Percentiles rank a stretch among this genome's conserved stretches.
phyloP scores from a whole-genome alignment of 2,113 vertebrate genomes.

The Siphamia tubifer region DNA sequence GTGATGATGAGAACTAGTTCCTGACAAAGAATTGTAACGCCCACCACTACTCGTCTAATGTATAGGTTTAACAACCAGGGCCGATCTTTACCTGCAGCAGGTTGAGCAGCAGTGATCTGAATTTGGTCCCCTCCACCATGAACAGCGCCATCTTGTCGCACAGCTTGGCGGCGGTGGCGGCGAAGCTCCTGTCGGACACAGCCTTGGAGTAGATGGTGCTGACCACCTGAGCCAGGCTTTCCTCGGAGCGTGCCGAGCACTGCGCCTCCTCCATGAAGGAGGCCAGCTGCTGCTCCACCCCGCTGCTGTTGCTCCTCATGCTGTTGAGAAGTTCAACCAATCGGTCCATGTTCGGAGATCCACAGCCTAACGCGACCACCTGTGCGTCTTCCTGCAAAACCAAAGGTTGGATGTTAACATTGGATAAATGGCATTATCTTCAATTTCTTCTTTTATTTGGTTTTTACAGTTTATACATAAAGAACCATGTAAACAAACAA shows the following conservation, averaged over 20 bases:
- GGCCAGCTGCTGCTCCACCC: conserved; percentile 90
- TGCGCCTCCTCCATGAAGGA: conserved; percentile 98
- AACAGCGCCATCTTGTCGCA: conserved; percentile 98
- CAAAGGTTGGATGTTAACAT: background rate
- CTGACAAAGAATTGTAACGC: too few species aligned
- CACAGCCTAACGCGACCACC: conserved; percentile 65
- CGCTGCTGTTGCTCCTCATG: conserved; percentile 95
- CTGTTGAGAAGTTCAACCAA: conserved; percentile 94
- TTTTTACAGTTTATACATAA: too few species aligned
- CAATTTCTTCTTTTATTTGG: too few species aligned
- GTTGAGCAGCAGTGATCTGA: conserved; percentile 95
- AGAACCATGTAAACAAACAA: too few species aligned
- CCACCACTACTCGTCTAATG: too few species aligned
- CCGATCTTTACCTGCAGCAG: conserved; percentile 91
- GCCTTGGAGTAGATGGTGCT: conserved; percentile 93
- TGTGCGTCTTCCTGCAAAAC: conserved; percentile 88
- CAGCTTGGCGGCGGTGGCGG: conserved; percentile 92
- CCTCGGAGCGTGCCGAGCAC: conserved; percentile 90
- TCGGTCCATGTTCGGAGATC: conserved; percentile 91
- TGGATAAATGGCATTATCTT: background rate
- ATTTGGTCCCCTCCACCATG: conserved; percentile 98
- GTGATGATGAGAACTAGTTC: too few species aligned
- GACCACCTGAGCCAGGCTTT: conserved; percentile 91
- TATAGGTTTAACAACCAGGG: background rate
- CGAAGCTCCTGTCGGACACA: conserved; percentile 92